Conservation (phyloP, 2,888 invertebrate species). For the Pseudanteris insignis region DNA sequence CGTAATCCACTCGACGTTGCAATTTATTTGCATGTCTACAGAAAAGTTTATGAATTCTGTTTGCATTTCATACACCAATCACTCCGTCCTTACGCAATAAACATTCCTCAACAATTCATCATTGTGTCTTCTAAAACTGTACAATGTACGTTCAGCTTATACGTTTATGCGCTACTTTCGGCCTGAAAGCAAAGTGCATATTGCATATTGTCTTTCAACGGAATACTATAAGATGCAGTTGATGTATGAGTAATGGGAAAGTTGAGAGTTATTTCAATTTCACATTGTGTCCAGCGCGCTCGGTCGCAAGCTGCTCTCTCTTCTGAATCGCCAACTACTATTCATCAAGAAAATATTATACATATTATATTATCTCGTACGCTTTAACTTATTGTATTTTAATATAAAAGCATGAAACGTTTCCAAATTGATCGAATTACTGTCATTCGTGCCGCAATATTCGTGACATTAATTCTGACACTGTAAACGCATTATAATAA, state of each 20-base stretch:
- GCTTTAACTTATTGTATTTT: no score
- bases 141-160: constrained; percentile 21
- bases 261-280: constrained; percentile 48
- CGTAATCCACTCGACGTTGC: no score
- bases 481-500: no score
- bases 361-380: no score
- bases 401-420: no score
- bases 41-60: neutral
- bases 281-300: constrained; percentile 40
- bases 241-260: constrained; percentile 50
- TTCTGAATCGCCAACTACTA: no score
- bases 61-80: constrained; percentile 1
- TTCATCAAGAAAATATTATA: no score
- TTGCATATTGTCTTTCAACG: constrained; percentile 46
- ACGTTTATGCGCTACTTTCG: constrained; percentile 35
- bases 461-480: no score
- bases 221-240: constrained; percentile 41
- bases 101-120: constrained; percentile 24
- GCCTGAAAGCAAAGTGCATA: constrained; percentile 41
- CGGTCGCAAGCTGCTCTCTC: constrained; percentile 39
- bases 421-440: no score
- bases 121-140: constrained; percentile 36
- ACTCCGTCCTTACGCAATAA: constrained; percentile 1
- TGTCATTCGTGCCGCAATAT: no score
- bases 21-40: no score